phyloP scores from a whole-genome alignment of 2,888 invertebrate species.

The Philhelius pedissequus region DNA sequence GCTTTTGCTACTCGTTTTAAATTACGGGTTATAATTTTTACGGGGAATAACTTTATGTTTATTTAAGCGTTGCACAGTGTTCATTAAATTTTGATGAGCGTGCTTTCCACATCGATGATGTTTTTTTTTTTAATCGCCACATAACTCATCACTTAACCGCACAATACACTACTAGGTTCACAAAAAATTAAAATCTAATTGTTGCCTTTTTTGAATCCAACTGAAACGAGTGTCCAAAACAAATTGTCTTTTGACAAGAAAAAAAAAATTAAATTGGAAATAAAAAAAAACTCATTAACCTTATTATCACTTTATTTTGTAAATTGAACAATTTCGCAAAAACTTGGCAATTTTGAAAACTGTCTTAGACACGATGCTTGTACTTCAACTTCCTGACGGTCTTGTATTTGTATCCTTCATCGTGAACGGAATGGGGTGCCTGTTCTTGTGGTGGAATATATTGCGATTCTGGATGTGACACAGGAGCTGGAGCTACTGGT shows the following conservation, averaged over 20 bases:
- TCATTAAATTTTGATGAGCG: too few species aligned
- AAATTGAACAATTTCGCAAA: background rate
- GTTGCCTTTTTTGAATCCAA: too few species aligned
- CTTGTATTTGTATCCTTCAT: slow-evolving; percentile 56
- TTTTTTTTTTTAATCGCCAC: too few species aligned
- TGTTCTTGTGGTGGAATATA: slow-evolving; percentile 26
- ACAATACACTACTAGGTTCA: too few species aligned
- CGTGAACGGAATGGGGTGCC: background rate
- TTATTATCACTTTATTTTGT: slow-evolving; percentile 32
- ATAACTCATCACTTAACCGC: too few species aligned
- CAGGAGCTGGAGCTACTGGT: background rate
- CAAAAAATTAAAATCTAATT: too few species aligned
- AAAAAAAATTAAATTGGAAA: background rate
- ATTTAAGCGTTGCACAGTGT: too few species aligned
- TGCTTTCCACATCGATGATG: too few species aligned
- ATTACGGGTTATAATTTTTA: too few species aligned
- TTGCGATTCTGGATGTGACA: background rate
- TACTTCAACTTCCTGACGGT: slow-evolving; percentile 42
- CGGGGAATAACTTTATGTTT: too few species aligned
- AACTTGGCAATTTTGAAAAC: background rate
- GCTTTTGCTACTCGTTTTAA: too few species aligned
- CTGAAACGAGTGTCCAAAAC: too few species aligned
- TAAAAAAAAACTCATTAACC: background rate
- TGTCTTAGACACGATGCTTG: slow-evolving; percentile 31
- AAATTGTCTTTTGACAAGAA: background rate